These are phyloP conservation scores for Chromis chromis DNA, from an alignment of 2,797 vertebrate genomes.

Conservation along the genomic window DNA sequence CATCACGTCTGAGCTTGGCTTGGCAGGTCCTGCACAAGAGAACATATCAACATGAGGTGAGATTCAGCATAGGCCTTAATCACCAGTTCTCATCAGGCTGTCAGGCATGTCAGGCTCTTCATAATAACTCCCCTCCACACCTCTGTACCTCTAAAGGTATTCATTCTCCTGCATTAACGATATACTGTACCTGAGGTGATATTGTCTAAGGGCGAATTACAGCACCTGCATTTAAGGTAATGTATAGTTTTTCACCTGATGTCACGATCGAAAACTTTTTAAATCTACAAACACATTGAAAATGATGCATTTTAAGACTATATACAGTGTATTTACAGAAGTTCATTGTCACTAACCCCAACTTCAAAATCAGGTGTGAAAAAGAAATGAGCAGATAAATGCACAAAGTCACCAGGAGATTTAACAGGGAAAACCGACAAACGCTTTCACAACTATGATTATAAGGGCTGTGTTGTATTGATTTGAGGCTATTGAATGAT, in stretches of 20 bases:
- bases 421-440: conserved; percentile 2
- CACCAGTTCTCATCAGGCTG: conserved; percentile 64
- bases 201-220: background rate
- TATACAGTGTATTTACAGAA: too few species aligned
- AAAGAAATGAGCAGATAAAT: background rate
- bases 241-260: background rate
- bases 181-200: background rate
- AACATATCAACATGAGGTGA: conserved; percentile 64
- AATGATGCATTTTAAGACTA: too few species aligned
- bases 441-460: background rate
- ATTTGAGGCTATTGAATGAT: conserved; percentile 39
- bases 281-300: background rate
- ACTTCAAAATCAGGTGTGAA: background rate
- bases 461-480: background rate
- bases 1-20: conserved; percentile 55
- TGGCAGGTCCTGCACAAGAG: conserved; percentile 63
- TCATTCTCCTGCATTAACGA: conserved; percentile 29
- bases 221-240: background rate
- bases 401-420: conserved; percentile 6
- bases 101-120: conserved; percentile 51
- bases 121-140: conserved; percentile 37
- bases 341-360: too few species aligned
- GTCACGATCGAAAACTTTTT: background rate
- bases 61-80: conserved; percentile 60
- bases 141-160: conserved; percentile 25